Conservation (phyloP, 1,140 invertebrate genomes). For the Aphaenogaster ashmeadi region DNA sequence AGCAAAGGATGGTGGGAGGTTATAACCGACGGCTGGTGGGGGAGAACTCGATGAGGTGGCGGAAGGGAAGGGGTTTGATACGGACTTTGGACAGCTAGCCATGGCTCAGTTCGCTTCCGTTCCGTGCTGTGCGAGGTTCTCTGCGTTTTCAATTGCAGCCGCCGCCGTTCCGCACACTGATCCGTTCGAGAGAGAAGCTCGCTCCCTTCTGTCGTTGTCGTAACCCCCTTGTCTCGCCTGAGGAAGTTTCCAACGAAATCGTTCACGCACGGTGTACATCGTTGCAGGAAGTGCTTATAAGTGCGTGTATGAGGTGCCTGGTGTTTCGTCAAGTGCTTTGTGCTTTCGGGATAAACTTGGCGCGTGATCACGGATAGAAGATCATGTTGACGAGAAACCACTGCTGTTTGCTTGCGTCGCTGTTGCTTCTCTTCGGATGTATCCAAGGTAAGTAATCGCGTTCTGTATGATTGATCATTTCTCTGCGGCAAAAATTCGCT, state of each 20-base stretch:
- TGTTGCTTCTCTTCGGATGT: constrained; percentile 16
- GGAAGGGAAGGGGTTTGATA: constrained; percentile 75
- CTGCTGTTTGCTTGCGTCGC: neutral
- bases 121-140: constrained; percentile 39
- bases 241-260: constrained; percentile 8
- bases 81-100: constrained; percentile 70
- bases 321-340: constrained; percentile 33
- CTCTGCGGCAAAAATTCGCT: neutral
- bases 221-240: neutral
- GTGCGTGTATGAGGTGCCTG: constrained; percentile 42
- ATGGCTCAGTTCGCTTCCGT: constrained; percentile 71
- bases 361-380: constrained; percentile 42
- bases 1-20: constrained; percentile 72
- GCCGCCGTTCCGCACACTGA: constrained; percentile 28
- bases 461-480: neutral
- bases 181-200: neutral
- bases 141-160: neutral
- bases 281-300: constrained; percentile 22
- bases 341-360: constrained; percentile 41
- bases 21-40: constrained; percentile 46
- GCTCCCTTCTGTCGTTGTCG: neutral
- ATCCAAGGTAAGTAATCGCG: constrained; percentile 25
- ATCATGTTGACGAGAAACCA: constrained; percentile 37
- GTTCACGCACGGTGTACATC: constrained; percentile 18
- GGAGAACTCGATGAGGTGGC: constrained; percentile 68